Evolutionary conservation across 2,888 invertebrate genomes (phyloP).

Genomic region (Megastigmus dorsalis): DNA sequence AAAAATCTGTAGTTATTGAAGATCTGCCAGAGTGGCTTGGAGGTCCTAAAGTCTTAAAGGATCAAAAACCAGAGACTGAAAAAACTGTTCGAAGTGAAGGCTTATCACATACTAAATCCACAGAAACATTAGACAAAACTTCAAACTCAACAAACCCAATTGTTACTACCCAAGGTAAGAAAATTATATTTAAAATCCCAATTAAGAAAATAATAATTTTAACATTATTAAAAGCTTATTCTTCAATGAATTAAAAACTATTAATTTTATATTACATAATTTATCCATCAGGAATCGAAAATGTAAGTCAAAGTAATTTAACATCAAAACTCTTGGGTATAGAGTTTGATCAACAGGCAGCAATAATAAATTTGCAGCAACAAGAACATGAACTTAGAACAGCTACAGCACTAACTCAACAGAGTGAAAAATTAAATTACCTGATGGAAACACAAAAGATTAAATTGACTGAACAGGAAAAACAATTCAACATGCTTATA

Average conservation of each 20-base stretch:
- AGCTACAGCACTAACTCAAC: conserved; percentile 63
- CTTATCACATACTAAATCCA: conserved; percentile 19
- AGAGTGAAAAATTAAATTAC: conserved; percentile 64
- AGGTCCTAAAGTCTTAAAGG: conserved; percentile 59
- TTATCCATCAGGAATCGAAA: conserved; percentile 15
- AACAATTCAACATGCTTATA: conserved; percentile 66
- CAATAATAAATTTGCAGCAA: conserved; percentile 66
- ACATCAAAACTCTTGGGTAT: conserved; percentile 60
- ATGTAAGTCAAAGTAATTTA: neutral
- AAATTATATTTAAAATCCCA: neutral
- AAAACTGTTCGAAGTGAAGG: conserved; percentile 21
- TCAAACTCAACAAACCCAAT: neutral
- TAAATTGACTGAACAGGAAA: conserved; percentile 64
- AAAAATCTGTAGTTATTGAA: conserved; percentile 52
- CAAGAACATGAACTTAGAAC: conserved; percentile 67
- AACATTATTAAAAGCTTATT: neutral
- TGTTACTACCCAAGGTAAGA: conserved; percentile 1
- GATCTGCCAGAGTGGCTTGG: conserved; percentile 70
- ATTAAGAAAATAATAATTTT: neutral
- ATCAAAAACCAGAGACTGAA: conserved; percentile 48
- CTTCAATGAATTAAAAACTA: neutral
- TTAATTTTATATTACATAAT: neutral
- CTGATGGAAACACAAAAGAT: conserved; percentile 63
- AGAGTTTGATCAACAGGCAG: conserved; percentile 67
- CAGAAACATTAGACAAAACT: conserved; percentile 16